A percentile compares a stretch with the other conserved stretches of the same genome.
Conservation (phyloP, 2,888 invertebrate genomes). For the Brachylomia viminalis region DNA sequence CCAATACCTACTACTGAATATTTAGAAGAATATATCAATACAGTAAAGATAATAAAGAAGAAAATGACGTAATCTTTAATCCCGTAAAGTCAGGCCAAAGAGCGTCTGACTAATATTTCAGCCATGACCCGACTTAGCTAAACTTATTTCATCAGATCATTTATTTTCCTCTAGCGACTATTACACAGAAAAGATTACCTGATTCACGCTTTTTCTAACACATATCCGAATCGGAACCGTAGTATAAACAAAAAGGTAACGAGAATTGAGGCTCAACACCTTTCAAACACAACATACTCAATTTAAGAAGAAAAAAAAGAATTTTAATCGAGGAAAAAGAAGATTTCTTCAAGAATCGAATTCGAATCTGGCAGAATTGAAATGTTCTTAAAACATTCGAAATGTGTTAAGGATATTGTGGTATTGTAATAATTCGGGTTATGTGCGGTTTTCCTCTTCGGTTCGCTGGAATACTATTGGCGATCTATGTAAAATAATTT, state of each 20-base stretch:
- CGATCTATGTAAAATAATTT: slow-evolving; percentile 52
- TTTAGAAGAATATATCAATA: background rate
- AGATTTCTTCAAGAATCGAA: slow-evolving; percentile 44
- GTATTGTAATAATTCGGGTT: slow-evolving; percentile 59
- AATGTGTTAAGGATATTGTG: slow-evolving; percentile 39
- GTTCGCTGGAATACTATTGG: slow-evolving; percentile 65
- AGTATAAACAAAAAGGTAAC: slow-evolving; percentile 47
- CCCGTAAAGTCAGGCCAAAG: slow-evolving; percentile 13
- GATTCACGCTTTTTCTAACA: slow-evolving; percentile 54
- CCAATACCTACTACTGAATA: background rate
- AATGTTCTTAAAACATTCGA: slow-evolving; percentile 52
- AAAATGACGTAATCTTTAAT: background rate
- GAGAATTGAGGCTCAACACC: slow-evolving; percentile 43
- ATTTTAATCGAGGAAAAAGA: slow-evolving; percentile 25
- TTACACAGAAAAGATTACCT: slow-evolving; percentile 53
- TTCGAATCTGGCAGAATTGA: slow-evolving; percentile 53
- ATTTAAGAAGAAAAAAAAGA: slow-evolving; percentile 14
- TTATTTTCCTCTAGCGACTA: slow-evolving; percentile 49
- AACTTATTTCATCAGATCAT: slow-evolving; percentile 40
- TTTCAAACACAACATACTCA: slow-evolving; percentile 46
- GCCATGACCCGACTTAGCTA: slow-evolving; percentile 50
- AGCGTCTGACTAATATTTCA: slow-evolving; percentile 44
- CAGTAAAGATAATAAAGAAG: background rate
- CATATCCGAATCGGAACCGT: slow-evolving; percentile 48
- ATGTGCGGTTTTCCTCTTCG: slow-evolving; percentile 69